Evolutionary conservation across 2,797 vertebrate species (phyloP), one percentile per base, ranked within the genome.

Genomic region (Artibeus jamaicensis): DNA sequence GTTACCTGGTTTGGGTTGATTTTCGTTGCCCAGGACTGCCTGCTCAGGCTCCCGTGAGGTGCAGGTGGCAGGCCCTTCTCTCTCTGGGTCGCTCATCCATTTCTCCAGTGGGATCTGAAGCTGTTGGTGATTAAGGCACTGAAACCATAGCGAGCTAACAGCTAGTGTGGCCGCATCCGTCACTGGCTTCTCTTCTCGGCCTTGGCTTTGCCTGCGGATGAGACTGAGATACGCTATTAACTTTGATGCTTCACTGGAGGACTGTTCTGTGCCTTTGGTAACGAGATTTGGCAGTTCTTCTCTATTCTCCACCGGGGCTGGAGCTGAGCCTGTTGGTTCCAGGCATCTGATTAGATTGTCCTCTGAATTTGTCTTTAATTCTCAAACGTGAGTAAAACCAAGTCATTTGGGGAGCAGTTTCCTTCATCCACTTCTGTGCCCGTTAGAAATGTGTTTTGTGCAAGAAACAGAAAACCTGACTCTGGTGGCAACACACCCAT

Each of bases 331-430:
- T 95, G 29, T 81, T 96, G 93, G 91, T 92, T 96, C 83, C 91
- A 96, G 86, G 65, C 86, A 93, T 92, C 93, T 94, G 96, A 96
- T 95, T 96, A 96, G 93, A 96, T 70, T 91, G 93, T 95, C 50
- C 91, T 94, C 50, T 46, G 96, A 90, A 96, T 97, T 94, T 95
- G 91, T 94, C 97, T 97, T 92, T 97, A 95, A 91, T 96, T 91
- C 95, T 95, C 91, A 83, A 95, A 94, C 91, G 95, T 24, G 89
- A 95, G 87, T 70, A 74, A 91, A 93, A 83, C 79, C 74, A 92
- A 89, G 67, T 78, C 93, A 90, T 96, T 81, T 74, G 50, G 77
- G 82, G 65, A 78, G 26, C 62, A 42, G 44, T 96, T 94, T 94
- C 86, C 89, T 88, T 96, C 70, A 92, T 76, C 91, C 5, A 86